Evolutionary conservation across 1,140 invertebrate species (phyloP), one percentile per base, ranked within the genome.

Genomic region (Anastrepha obliqua): DNA sequence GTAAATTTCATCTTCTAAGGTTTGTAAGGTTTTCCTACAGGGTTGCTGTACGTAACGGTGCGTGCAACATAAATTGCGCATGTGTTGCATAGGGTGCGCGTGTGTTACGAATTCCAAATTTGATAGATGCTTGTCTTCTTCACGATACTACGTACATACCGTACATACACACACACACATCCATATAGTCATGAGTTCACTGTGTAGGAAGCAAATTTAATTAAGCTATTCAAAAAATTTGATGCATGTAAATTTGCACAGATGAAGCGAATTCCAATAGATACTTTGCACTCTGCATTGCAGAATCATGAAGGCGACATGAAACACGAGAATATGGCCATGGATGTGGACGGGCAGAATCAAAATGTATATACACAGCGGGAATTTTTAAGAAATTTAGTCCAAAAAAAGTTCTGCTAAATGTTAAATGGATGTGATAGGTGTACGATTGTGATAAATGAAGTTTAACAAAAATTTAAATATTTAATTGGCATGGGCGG

Each of bases 51-150:
- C 44, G 47, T n/a, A 78, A 20, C 74, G 20, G 74, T 55, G 74
- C 74, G 74, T 78, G 74, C 47, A 78, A 20, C 74, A 78, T 78
- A 51, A 70, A 44, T 65, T 29, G 29, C n/a, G 29, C 11, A 39
- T 13, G 67, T 70, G 67, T 29, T 62, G 60, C 60, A 62, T 8
- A 13, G 11, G 29, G 7, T 5, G 64, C n/a, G 29, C 64, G n/a
- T 20, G 29, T 67, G 29, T 67, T 55, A 9, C 47, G 47, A 78
- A 78, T 78, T 78, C n/a, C 74, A 20, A 55, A 15, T 51, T 47
- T 20, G 47, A 78, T 47, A 67, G n/a, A 78, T 78, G 60, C n/a
- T 55, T 78, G 15, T 51, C 74, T 51, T 78, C n/a, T 78, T 78
- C 51, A 55, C 17, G 15, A 55, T 44, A n/a, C 47, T 78, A 5